Conservation (phyloP, 92 coral and sea anemone genomes). For the Porites rus region DNA sequence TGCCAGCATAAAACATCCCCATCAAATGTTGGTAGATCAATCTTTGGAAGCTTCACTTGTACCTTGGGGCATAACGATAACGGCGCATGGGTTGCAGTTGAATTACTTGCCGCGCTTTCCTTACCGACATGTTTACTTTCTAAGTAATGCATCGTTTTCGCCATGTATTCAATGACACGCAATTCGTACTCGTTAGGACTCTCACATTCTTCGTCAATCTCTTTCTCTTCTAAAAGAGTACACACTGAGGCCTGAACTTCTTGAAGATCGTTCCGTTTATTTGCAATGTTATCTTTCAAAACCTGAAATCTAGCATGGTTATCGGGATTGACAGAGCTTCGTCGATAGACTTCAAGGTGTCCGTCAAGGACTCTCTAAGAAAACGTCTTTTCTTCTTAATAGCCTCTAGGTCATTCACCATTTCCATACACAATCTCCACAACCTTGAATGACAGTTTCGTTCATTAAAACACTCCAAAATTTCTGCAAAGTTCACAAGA, state of each 20-base stretch:
- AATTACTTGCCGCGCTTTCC: no score
- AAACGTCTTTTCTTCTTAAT: conserved; percentile 35
- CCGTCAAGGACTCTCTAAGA: conserved; percentile 28
- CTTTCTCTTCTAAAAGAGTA: conserved; percentile 3
- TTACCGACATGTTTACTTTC: no score
- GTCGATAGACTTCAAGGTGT: conserved; percentile 12
- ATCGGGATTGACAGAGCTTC: conserved; percentile 7
- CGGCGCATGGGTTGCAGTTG: not conserved
- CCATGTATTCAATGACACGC: conserved; percentile 31
- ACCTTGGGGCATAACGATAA: not conserved
- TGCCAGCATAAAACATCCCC: conserved; percentile 25
- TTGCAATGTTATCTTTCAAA: conserved; percentile 12
- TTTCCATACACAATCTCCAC: not conserved
- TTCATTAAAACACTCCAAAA: not conserved
- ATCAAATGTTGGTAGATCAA: conserved; percentile 16
- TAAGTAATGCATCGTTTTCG: no score
- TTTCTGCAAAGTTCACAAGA: not conserved
- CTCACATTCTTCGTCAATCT: conserved; percentile 32
- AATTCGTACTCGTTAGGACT: conserved; percentile 28
- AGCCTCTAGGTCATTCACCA: conserved; percentile 29
- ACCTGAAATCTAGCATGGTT: conserved; percentile 11
- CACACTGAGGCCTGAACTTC: conserved; percentile 24
- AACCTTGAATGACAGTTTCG: not conserved
- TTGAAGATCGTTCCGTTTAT: conserved; percentile 37
- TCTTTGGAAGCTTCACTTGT: conserved; percentile 18